Evolutionary conservation across 2,797 vertebrate species (phyloP).

Genomic region (Sebastes hopkinsi): DNA sequence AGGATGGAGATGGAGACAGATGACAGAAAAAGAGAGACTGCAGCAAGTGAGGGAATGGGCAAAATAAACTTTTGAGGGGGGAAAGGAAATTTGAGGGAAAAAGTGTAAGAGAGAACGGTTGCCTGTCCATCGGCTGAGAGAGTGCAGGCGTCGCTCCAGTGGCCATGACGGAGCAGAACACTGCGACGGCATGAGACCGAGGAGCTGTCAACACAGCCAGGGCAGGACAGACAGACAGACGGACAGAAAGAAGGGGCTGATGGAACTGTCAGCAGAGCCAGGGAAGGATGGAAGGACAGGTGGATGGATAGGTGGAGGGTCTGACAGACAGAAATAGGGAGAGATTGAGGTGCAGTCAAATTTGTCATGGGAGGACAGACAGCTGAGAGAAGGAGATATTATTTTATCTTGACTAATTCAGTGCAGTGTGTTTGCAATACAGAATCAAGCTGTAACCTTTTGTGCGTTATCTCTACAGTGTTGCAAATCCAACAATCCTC

Average conservation of each 20-base stretch:
- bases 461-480: not conserved
- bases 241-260: conserved; percentile 58
- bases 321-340: conserved; percentile 47
- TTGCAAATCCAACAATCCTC: not conserved
- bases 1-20: conserved; percentile 53
- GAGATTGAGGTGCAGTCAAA: conserved; percentile 41
- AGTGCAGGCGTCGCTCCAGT: conserved; percentile 75
- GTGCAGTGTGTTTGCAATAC: not conserved
- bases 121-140: conserved; percentile 71
- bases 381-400: conserved; percentile 23
- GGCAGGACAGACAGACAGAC: conserved; percentile 54
- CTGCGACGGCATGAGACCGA: conserved; percentile 70
- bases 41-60: conserved; percentile 34
- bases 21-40: conserved; percentile 43
- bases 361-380: conserved; percentile 29
- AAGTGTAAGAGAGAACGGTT: conserved; percentile 51
- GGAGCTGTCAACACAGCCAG: conserved; percentile 76
- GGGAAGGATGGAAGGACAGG: conserved; percentile 62
- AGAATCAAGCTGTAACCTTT: not conserved
- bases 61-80: conserved; percentile 66
- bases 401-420: conserved; percentile 29
- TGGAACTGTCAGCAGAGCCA: conserved; percentile 68
- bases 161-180: conserved; percentile 78
- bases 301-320: conserved; percentile 28
- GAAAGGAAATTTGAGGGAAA: conserved; percentile 31